Evolutionary conservation across 35 echinoderm and acorn worm species (phyloP), one percentile per base, ranked within the genome.

Genomic region (Amphiura filiformis): DNA sequence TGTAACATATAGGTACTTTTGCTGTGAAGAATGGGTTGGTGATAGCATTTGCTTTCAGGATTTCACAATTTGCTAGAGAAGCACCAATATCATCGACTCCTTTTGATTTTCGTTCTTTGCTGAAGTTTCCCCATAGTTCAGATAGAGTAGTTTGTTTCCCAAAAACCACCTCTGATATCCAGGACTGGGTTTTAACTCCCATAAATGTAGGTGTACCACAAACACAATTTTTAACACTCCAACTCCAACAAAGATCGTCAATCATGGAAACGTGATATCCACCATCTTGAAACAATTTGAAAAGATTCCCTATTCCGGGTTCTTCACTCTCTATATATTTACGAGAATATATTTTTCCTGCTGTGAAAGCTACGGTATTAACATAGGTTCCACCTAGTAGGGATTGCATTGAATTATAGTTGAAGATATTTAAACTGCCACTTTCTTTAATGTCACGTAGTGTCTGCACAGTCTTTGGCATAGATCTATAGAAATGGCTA

Each of bases 1-100:
- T 93, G 83, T 97, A 97, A 32, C 95, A 97, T n/a, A n/a, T n/a
- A 1, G 92, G 57, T 20, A n/a, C n/a, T n/a, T n/a, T n/a, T n/a
- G n/a, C n/a, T n/a, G n/a, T n/a, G n/a, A n/a, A n/a, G n/a, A 52
- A 52, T 52, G 44, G 44, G 20, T 52, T 20, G 7, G 44, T 52
- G 7, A 52, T 52, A 52, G 7, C 44, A 52, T 52, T 52, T 11
- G 44, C 44, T 11, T 20, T 7, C 44, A 52, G 7, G 20, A 52
- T 52, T 52, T 52, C 44, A 52, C 44, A 52, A 52, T 52, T 52
- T 11, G 44, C 44, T 20, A 52, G 20, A 7, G 44, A 52, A 11
- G 20, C 20, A 7, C 44, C 44, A 52, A 52, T 52, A 11, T 52
- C 7, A 52, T 52, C 44, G 20, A 52, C 44, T 11, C 44, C 44